Base-by-base conservation (phyloP, 2,797 vertebrate genomes). In the Tokudaia muenninki region DNA sequence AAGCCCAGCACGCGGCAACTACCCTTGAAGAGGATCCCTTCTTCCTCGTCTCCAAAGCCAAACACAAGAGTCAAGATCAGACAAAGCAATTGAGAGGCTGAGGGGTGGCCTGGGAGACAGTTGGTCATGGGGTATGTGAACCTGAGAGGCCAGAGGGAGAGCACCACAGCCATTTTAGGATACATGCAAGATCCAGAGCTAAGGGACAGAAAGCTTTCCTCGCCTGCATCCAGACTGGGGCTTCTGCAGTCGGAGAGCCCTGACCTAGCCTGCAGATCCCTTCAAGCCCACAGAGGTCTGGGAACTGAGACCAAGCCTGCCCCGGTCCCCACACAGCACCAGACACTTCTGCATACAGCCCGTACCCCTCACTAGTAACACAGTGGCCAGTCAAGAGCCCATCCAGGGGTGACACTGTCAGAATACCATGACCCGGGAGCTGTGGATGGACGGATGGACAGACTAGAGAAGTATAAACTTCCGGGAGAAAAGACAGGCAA, bases 91-190 rank as follows among this genome's bases (percentile, higher is more conserved):
- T 29, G 21, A 50, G 72, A 57, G 29, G 2, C 31, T 16, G 21
- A 59, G 87, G 41, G 44, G 86, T 8, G 7, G 61, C 24, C 14
- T 31, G 14, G 44, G 29, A 50, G 24, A 47, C 22, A 12, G 29
- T 47, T 2, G 10, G 65, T 50, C 67, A 65, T 1, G 26, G 81
- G 87, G 61, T 21, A 16, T 0, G 34, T 17, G 81, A 72, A 50
- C 14, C 1, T 8, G 37, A 29, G 87, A 26, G 34, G 57, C 19
- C 0, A 6, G 37, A 1, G 24, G 57, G 61, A 19, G 0, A 11
- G 55, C 0, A 0, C 47, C 0, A 0, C 37, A 2, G 2, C 3
- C 12, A 63, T 16, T 17, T 34, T 24, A 57, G 29, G n/a, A 13
- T 14, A 44, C 44, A 37, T 0, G 11, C 44, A 44, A 63, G 41